Conservation (phyloP, 2,888 invertebrate genomes). For the Syritta pipiens region DNA sequence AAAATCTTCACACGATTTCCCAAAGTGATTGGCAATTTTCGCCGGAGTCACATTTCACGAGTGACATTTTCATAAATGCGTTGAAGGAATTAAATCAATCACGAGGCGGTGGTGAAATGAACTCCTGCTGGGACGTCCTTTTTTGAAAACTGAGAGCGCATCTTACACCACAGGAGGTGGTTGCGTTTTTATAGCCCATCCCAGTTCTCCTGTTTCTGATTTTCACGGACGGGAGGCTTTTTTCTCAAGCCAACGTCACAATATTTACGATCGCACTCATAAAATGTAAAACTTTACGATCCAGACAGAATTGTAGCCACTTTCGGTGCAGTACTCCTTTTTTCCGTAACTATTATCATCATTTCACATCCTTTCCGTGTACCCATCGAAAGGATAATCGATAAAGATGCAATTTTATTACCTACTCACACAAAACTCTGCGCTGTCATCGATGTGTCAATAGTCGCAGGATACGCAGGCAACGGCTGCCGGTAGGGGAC, state of each 20-base stretch:
- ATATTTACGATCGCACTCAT: constrained; percentile 59
- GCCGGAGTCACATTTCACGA: constrained; percentile 3
- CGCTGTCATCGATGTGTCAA: constrained; percentile 67
- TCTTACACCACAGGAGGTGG: constrained; percentile 38
- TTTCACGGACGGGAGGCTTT: background rate
- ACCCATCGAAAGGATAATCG: constrained; percentile 57
- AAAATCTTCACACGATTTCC: constrained; percentile 40
- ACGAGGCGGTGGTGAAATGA: constrained; percentile 18
- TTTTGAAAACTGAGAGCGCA: background rate
- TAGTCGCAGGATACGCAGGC: constrained; percentile 33
- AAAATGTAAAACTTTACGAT: constrained; percentile 63
- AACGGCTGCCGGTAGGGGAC: constrained; percentile 46
- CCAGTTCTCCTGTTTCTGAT: constrained; percentile 6
- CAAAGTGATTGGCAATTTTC: constrained; percentile 44
- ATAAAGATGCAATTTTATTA: constrained; percentile 66
- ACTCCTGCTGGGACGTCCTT: background rate
- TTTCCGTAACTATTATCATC: constrained; percentile 42
- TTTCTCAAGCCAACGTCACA: constrained; percentile 38
- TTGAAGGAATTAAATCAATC: constrained; percentile 51
- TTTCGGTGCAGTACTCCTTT: constrained; percentile 25
- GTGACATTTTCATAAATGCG: constrained; percentile 52
- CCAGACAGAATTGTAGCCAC: constrained; percentile 39
- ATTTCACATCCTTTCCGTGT: constrained; percentile 27
- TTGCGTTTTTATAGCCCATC: constrained; percentile 31
- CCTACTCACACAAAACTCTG: constrained; percentile 50